Conservation (phyloP, 2,113 vertebrate genomes). For the Phoxinus phoxinus region DNA sequence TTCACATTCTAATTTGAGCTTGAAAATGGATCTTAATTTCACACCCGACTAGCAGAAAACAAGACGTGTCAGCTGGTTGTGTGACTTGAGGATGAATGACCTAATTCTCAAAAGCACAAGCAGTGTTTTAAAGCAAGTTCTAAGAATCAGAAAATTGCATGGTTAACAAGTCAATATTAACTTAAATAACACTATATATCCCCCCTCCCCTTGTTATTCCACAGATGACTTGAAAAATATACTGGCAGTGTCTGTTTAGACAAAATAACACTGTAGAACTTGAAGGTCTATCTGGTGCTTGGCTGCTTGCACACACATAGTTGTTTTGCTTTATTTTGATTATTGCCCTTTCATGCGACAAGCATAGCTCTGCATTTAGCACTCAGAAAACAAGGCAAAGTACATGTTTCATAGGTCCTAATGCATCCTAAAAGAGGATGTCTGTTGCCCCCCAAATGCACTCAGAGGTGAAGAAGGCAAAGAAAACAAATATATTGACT, state of each 20-base stretch:
- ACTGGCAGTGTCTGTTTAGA: conserved; percentile 2
- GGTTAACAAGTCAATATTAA: not conserved
- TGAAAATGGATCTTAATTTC: conserved; percentile 19
- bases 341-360: conserved; percentile 37
- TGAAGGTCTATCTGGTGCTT: conserved; percentile 5
- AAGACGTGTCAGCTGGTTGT: not conserved
- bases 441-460: conserved; percentile 1
- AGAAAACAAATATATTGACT: conserved; percentile 2
- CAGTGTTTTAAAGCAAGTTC: not conserved
- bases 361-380: conserved; percentile 31
- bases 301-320: conserved; percentile 11
- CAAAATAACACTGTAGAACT: conserved; percentile 11
- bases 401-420: conserved; percentile 39
- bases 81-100: conserved; percentile 2
- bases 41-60: not conserved
- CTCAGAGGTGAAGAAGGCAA: conserved; percentile 11
- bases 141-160: not conserved
- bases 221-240: not conserved
- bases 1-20: conserved; percentile 27
- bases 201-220: not conserved
- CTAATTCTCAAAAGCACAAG: not conserved
- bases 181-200: not conserved
- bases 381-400: conserved; percentile 17
- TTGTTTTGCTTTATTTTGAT: conserved; percentile 53
- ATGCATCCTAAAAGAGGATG: conserved; percentile 33